Evolutionary conservation across 2,888 invertebrate species (phyloP), one percentile per base, ranked within the genome.

Genomic region (Ormyrus nitidulus): DNA sequence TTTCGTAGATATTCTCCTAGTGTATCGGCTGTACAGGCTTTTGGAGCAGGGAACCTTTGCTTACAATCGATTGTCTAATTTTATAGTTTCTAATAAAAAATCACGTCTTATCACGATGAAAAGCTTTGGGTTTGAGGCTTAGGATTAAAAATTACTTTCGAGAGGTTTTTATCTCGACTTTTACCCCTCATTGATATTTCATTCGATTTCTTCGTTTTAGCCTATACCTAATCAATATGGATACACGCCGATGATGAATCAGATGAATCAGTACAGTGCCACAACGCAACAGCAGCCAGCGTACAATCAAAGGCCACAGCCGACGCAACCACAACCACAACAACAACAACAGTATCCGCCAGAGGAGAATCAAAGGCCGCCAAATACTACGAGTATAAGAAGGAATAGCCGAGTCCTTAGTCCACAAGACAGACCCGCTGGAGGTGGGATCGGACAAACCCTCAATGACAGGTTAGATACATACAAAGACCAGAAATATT

Each of bases 331-430:
- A 69, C 86, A 86, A 64, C 89, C 89, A 34, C 85, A 85, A 64
- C 86, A 86, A 64, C 86, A 86, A 59, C 89, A 89, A 82, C 88
- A 89, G 69, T 89, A 88, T 80, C 88, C 88, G 80, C 79, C 85
- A 7, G 88, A 88, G 69, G 85, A 89, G 66, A 78, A 84, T 49
- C 88, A 88, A 78, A 86, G 87, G 81, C 86, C 86, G 48, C 84
- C 86, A 64, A 87, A 85, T 77, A 84, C 86, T 71, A 87, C 87
- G 84, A 90, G 86, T 86, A 87, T 90, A 88, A 88, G 90, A 85
- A 89, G 90, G 70, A 90, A 88, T 83, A 90, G 90, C 80, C 86
- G 89, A 80, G 81, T 90, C 58, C 85, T 90, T 19, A 89, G 83
- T 83, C 87, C 89, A 81, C 89, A 89, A 81, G 90, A 90, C 83